phyloP scores from a whole-genome alignment of 35 echinoderm and acorn worm genomes.

The Apostichopus japonicus region DNA sequence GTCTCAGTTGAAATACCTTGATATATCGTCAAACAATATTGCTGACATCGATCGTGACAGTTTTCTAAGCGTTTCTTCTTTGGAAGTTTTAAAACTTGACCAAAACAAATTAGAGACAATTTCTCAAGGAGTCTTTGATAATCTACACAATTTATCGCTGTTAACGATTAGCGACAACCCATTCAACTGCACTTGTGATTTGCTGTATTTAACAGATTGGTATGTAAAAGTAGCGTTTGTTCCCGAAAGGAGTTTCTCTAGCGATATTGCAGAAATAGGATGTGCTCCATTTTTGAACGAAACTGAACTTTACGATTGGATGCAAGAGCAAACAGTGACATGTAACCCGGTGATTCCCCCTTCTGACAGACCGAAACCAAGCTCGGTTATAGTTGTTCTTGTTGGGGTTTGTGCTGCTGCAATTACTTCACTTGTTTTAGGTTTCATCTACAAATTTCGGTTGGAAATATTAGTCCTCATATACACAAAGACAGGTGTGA shows the following conservation, averaged over 20 bases:
- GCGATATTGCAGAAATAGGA: not conserved
- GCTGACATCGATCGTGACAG: not conserved
- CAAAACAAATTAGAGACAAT: not conserved
- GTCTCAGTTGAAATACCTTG: not conserved
- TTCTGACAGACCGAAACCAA: not conserved
- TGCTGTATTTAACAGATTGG: slow-evolving; percentile 55
- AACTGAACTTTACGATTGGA: slow-evolving; percentile 45
- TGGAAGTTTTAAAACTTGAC: not conserved
- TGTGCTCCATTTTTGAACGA: slow-evolving; percentile 36
- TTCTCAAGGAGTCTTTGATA: slow-evolving; percentile 11
- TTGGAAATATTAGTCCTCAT: slow-evolving; percentile 31
- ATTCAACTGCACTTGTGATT: slow-evolving; percentile 57
- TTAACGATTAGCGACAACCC: slow-evolving; percentile 50
- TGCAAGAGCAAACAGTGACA: not conserved
- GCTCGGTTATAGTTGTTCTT: not conserved
- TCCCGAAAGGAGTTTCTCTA: not conserved
- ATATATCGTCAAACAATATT: not conserved
- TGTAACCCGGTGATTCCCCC: not conserved
- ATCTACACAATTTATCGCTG: slow-evolving; percentile 15
- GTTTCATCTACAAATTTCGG: slow-evolving; percentile 4
- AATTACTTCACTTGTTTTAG: not conserved
- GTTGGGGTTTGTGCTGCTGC: not conserved
- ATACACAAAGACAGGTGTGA: slow-evolving; percentile 11
- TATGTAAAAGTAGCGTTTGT: not conserved
- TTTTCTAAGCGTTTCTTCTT: not conserved